Base-by-base conservation (phyloP, 2,113 vertebrate genomes). In the Notarius quadriscutis region DNA sequence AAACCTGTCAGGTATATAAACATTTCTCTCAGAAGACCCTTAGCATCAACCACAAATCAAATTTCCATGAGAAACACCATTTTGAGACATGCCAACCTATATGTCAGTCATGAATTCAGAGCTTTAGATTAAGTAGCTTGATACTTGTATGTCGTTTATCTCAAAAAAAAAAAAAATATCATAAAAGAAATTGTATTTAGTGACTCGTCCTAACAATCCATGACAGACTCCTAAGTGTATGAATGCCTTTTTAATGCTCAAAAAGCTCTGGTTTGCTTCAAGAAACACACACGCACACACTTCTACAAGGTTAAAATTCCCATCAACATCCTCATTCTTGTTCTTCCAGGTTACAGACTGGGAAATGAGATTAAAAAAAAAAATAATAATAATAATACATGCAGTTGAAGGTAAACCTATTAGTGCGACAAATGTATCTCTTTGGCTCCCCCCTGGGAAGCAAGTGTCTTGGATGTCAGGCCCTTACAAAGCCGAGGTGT, bases 341-440 rank as follows among this genome's bases (percentile, higher is more conserved):
- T 92, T 85, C 65, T 87, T 60, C 77, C 78, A 88, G 75, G 63
- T 90, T 25, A 79, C 60, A 87, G 63, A 87, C 87, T 51, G n/a
- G 86, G 88, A 94, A 92, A 89, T 30, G 51, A 90, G 6, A 75
- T 51, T 65, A 30, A 48, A 83, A 25, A 53, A 51, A 84, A 69
- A 83, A 93, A 93, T 30, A 30, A 30, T n/a, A n/a, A 30, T 30
- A 30, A 30, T n/a, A 92, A 93, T 90, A 92, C 41, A 91, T 15
- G 0, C n/a, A 89, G 85, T 90, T 84, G 91, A 92, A 93, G 87
- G 92, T 94, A 95, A 95, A 94, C 93, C 94, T 91, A 93, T 94
- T 94, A 93, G 91, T 7, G 83, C 71, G 88, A 94, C 92, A 94
- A 94, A 93, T 91, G 90, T 90, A 87, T 91, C 92, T 93, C 93